phyloP scores from a whole-genome alignment of 92 coral and sea anemone genomes.

The Epizoanthus illoricatus region DNA sequence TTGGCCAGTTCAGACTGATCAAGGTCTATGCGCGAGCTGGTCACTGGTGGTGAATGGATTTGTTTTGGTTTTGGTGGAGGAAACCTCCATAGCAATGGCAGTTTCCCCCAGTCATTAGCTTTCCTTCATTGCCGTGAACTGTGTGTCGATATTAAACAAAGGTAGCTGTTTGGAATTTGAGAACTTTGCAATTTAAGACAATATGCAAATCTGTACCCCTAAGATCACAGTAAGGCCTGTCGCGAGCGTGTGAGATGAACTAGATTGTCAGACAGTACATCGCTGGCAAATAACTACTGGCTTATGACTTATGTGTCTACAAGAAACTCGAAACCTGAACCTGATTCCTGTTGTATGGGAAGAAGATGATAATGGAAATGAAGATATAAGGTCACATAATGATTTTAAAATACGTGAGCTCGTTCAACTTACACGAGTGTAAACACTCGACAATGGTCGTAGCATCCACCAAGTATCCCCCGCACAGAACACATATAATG shows the following conservation, averaged over 20 bases:
- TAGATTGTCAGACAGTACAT: neutral
- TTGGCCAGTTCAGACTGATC: neutral
- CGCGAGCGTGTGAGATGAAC: too few relatives aligned
- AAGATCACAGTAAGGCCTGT: conserved; percentile 11
- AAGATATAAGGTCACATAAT: neutral
- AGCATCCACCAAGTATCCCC: conserved; percentile 94
- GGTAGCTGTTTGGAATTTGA: neutral
- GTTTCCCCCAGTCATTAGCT: too few relatives aligned
- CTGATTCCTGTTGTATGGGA: neutral
- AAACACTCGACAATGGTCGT: conserved; percentile 94
- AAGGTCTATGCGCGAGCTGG: neutral
- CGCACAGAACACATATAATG: conserved; percentile 86
- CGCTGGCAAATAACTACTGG: neutral
- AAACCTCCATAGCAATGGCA: too few relatives aligned
- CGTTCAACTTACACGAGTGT: conserved; percentile 86
- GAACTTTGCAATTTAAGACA: neutral
- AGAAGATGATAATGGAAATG: neutral
- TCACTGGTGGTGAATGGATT: too few relatives aligned
- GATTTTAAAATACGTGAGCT: neutral
- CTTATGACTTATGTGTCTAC: neutral
- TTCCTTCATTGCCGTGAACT: neutral
- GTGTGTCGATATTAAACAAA: neutral
- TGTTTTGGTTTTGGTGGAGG: too few relatives aligned
- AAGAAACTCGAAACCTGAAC: neutral
- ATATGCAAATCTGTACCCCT: conserved; percentile 27